Evolutionary conservation across 2,113 vertebrate genomes (phyloP).

Genomic region (Ptyas mucosa): DNA sequence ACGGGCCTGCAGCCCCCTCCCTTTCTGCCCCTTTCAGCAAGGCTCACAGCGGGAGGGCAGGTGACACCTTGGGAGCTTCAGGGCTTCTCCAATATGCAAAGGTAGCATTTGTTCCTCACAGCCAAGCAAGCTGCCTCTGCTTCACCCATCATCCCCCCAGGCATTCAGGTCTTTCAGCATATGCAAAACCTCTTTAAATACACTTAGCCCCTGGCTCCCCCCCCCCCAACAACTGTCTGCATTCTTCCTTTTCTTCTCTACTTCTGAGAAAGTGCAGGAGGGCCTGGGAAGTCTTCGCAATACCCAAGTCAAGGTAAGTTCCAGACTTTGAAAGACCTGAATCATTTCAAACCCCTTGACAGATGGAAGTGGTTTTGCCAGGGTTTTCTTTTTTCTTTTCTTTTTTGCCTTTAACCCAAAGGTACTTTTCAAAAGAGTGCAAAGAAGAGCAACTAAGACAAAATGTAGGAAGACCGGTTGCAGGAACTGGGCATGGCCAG

Average conservation of each 20-base stretch:
- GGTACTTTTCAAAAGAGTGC: neutral
- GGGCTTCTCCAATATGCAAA: neutral
- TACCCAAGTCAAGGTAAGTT: neutral
- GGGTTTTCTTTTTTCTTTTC: too few relatives aligned
- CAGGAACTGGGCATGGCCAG: rapidly evolving
- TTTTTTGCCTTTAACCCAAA: neutral
- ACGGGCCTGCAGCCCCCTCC: neutral
- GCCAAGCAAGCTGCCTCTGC: neutral
- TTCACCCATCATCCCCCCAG: neutral
- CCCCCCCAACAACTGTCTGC: neutral
- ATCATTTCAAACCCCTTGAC: too few relatives aligned
- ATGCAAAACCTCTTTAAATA: neutral
- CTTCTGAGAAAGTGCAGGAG: neutral
- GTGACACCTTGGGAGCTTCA: neutral
- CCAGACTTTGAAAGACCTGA: neutral
- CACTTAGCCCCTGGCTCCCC: neutral
- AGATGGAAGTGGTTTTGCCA: neutral
- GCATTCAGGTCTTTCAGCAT: neutral
- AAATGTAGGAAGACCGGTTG: neutral
- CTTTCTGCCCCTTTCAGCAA: neutral
- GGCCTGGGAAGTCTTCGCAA: neutral
- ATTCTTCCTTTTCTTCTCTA: neutral
- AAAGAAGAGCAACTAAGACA: neutral
- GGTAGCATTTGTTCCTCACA: neutral
- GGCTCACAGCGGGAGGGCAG: neutral